Percentiles rank a stretch among this genome's conserved stretches.
Conservation (phyloP, 2,888 invertebrate genomes). For the Epirrhoe alternata region DNA sequence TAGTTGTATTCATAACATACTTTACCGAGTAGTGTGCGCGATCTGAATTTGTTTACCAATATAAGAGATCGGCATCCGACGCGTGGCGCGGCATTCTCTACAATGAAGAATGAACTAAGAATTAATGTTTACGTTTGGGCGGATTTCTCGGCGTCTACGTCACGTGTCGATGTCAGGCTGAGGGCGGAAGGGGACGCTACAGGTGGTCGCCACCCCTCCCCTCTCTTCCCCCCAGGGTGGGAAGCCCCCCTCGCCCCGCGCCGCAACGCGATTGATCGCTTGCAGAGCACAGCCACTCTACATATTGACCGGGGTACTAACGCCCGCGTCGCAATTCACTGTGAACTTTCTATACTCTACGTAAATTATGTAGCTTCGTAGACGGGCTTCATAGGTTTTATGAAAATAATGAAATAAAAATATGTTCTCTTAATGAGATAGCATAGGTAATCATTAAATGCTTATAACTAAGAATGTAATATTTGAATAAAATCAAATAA, state of each 20-base stretch:
- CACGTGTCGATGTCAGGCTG: slow-evolving; percentile 77
- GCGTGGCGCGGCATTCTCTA: slow-evolving; percentile 79
- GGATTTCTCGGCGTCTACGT: slow-evolving; percentile 82
- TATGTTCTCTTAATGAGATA: neutral
- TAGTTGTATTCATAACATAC: slow-evolving; percentile 50
- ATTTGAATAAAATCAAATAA: too few relatives aligned
- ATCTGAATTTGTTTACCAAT: slow-evolving; percentile 80
- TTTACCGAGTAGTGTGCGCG: slow-evolving; percentile 49
- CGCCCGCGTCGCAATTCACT: slow-evolving; percentile 76
- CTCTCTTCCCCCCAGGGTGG: slow-evolving; percentile 43
- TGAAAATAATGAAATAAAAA: slow-evolving; percentile 1
- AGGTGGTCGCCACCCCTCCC: slow-evolving; percentile 70
- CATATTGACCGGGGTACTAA: slow-evolving; percentile 82
- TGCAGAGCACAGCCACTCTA: slow-evolving; percentile 81
- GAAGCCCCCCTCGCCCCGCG: slow-evolving; percentile 53
- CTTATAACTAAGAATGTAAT: too few relatives aligned
- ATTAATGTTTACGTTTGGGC: slow-evolving; percentile 85
- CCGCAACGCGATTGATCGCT: slow-evolving; percentile 81
- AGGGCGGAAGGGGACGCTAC: slow-evolving; percentile 62
- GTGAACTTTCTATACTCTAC: slow-evolving; percentile 70
- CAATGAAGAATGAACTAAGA: slow-evolving; percentile 84
- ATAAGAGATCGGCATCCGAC: slow-evolving; percentile 75
- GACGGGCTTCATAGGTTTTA: slow-evolving; percentile 26
- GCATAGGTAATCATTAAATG: too few relatives aligned
- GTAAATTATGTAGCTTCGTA: slow-evolving; percentile 55